A percentile compares a stretch with the other conserved stretches of the same genome.
phyloP scores from a whole-genome alignment of 2,888 invertebrate species.

The Hypercompe scribonia region DNA sequence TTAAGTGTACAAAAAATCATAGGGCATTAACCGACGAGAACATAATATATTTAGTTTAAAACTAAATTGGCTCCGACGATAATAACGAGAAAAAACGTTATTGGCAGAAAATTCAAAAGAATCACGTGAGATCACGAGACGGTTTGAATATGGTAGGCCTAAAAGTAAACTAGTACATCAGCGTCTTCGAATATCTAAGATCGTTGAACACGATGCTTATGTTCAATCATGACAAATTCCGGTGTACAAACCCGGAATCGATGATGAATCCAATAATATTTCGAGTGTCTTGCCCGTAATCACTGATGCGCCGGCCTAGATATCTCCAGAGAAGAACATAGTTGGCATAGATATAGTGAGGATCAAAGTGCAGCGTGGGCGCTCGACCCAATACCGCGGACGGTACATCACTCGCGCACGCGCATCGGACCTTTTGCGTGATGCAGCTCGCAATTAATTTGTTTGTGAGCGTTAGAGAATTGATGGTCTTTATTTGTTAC shows the following conservation, averaged over 20 bases:
- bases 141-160: slow-evolving; percentile 22
- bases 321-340: slow-evolving; percentile 81
- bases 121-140: slow-evolving; percentile 50
- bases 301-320: slow-evolving; percentile 77
- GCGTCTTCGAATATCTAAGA: slow-evolving; percentile 19
- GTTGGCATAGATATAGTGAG: slow-evolving; percentile 83
- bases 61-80: slow-evolving; percentile 55
- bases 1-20: slow-evolving; percentile 44
- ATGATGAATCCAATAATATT: slow-evolving; percentile 66
- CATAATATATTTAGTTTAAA: slow-evolving; percentile 36
- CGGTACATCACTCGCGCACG: slow-evolving; percentile 71
- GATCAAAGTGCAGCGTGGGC: slow-evolving; percentile 86
- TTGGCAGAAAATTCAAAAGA: slow-evolving; percentile 51
- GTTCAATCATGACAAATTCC: slow-evolving; percentile 40
- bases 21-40: slow-evolving; percentile 55
- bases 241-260: slow-evolving; percentile 42
- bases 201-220: slow-evolving; percentile 19
- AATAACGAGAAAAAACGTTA: slow-evolving; percentile 40
- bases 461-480: slow-evolving; percentile 60
- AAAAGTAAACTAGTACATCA: slow-evolving; percentile 25
- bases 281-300: slow-evolving; percentile 62
- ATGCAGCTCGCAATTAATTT: slow-evolving; percentile 68
- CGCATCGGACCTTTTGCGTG: slow-evolving; percentile 76
- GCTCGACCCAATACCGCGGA: slow-evolving; percentile 83
- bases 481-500: slow-evolving; percentile 62